Evolutionary conservation across 2,888 invertebrate species (phyloP).

Genomic region (Nemotelus pantherinus): DNA sequence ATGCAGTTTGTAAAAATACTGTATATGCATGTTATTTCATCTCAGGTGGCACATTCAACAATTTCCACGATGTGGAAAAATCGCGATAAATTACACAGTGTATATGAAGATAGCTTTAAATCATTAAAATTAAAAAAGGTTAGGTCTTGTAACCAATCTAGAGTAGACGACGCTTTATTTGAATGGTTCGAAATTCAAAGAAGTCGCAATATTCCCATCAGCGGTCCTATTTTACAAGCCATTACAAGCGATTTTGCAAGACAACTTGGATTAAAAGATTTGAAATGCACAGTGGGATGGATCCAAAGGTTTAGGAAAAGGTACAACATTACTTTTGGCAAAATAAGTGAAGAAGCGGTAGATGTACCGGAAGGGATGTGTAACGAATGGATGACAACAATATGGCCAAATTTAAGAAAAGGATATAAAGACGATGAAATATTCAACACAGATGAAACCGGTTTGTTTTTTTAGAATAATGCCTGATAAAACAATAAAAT

Average conservation of each 20-base stretch:
- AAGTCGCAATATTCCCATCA: too few relatives aligned
- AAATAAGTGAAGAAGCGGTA: background rate
- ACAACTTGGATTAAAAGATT: slow-evolving; percentile 5
- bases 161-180: too few relatives aligned
- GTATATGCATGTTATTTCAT: too few relatives aligned
- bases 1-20: too few relatives aligned
- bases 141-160: too few relatives aligned
- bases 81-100: slow-evolving; percentile 4
- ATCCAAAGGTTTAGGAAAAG: too few relatives aligned
- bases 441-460: slow-evolving; percentile 23
- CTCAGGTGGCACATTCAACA: too few relatives aligned
- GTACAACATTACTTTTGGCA: background rate
- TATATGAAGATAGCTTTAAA: background rate
- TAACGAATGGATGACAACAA: slow-evolving; percentile 6
- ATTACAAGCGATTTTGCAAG: background rate
- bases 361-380: slow-evolving; percentile 12
- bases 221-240: too few relatives aligned
- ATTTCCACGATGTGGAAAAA: slow-evolving; percentile 10
- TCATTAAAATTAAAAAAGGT: too few relatives aligned
- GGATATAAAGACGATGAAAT: slow-evolving; percentile 16
- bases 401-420: slow-evolving; percentile 8
- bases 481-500: slow-evolving; percentile 13
- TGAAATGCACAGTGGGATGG: slow-evolving; percentile 9
- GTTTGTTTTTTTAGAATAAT: slow-evolving; percentile 1
- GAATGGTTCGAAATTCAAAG: too few relatives aligned